Base-by-base conservation (phyloP, 2,113 vertebrate genomes). In the Takifugu bimaculatus region DNA sequence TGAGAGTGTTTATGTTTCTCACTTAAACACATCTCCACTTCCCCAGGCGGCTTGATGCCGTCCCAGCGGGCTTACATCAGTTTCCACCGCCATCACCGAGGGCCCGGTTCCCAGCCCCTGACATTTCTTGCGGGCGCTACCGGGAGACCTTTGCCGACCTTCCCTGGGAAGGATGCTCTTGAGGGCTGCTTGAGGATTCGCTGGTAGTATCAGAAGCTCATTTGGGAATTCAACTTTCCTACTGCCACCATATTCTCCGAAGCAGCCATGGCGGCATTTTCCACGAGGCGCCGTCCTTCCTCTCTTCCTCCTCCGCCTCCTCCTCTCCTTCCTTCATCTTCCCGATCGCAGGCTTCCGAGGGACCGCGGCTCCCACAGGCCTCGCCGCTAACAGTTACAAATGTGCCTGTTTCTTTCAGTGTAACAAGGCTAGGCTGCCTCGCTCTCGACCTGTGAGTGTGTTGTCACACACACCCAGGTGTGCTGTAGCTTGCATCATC, bases 71-170 rank as follows among this genome's bases (percentile, higher is more conserved):
- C 68, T 74, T 56, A 65, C 52, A 57, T 27, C 52, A 54, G 57
- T 57, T 59, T 61, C 35, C 35, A 54, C 35, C 35, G 9, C 9
- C 35, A 39, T 13, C n/a, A 54, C 13, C 49, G 35, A 9, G 35
- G 9, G 35, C 64, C 60, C 64, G 4, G 4, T 54, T 62, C 20
- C 20, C 52, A 54, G 29, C 67, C 71, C 49, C 14, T 83, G 79
- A 74, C 75, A 72, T 80, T 77, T 85, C 65, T 76, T 10, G 2
- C 59, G 78, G 68, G 50, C 72, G 78, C 87, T 78, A 81, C 68
- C 20, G 15, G 53, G 51, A 56, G 75, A 81, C 76, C 83, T 81
- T 79, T 78, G 7, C 14, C 32, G 68, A 71, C 68, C 70, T 74
- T 65, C 70, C 51, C 65, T 56, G 60, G 29, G 28, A 11, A 48